These are phyloP conservation scores for Scophthalmus maximus DNA, from an alignment of 2,113 vertebrate species.

Conservation along the genomic window DNA sequence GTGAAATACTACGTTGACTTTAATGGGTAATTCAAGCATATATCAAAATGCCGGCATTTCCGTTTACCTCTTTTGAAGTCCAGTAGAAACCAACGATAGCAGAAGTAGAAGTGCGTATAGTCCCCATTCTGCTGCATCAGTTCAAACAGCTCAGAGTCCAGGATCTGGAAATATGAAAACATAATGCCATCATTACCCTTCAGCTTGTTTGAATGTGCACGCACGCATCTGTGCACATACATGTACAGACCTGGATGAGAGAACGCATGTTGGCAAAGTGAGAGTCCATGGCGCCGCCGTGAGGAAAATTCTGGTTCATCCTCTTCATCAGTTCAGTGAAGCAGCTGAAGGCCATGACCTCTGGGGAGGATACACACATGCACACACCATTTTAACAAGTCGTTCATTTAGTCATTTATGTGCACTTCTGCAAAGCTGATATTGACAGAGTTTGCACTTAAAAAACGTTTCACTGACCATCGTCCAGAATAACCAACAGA, in stretches of 20 bases:
- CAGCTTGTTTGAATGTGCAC: not conserved
- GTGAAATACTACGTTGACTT: not conserved
- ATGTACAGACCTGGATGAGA: slow-evolving; percentile 90
- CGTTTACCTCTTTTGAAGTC: slow-evolving; percentile 95
- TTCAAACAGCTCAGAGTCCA: slow-evolving; percentile 97
- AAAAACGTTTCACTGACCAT: slow-evolving; percentile 85
- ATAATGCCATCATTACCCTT: not conserved
- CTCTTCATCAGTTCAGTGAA: slow-evolving; percentile 98
- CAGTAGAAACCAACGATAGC: slow-evolving; percentile 98
- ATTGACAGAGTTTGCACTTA: no score
- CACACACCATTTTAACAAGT: not conserved
- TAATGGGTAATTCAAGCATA: not conserved
- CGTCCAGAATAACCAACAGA: slow-evolving; percentile 94
- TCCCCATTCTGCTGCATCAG: slow-evolving; percentile 99
- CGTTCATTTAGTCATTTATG: not conserved
- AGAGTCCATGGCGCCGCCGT: slow-evolving; percentile 97
- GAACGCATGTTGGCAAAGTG: slow-evolving; percentile 99
- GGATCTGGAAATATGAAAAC: slow-evolving; percentile 83
- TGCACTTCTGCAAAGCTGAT: not conserved
- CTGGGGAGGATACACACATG: slow-evolving; percentile 70
- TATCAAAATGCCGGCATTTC: not conserved
- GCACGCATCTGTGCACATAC: not conserved
- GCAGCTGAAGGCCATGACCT: slow-evolving; percentile 97
- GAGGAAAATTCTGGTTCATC: slow-evolving; percentile 99
- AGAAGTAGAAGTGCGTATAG: slow-evolving; percentile 99